These are phyloP conservation scores for Clarias batrachus DNA, from an alignment of 2,113 vertebrate genomes.

Conservation along the genomic window DNA sequence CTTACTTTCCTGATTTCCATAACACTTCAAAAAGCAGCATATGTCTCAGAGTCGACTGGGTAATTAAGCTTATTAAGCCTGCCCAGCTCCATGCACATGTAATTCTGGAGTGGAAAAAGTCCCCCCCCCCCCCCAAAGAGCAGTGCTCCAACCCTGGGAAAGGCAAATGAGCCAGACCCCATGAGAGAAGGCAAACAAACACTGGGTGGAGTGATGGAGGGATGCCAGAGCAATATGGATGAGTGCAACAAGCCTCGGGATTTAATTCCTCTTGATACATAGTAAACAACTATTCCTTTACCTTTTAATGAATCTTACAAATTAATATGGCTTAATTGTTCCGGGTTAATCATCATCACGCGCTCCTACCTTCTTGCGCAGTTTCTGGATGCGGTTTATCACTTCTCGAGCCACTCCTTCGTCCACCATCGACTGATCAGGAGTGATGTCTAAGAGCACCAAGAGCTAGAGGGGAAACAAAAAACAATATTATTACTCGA, in stretches of 20 bases:
- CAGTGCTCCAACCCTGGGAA: conserved; percentile 38
- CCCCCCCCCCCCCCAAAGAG: conserved; percentile 52
- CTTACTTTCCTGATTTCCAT: conserved; percentile 63
- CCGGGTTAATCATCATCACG: too few species aligned
- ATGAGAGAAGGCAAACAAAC: conserved; percentile 35
- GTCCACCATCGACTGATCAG: conserved; percentile 94
- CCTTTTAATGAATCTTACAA: too few species aligned
- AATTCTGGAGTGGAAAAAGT: conserved; percentile 71
- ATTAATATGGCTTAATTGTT: neutral
- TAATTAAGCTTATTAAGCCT: conserved; percentile 69
- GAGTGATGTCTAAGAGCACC: conserved; percentile 87
- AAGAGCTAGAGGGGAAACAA: conserved; percentile 73
- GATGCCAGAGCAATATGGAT: conserved; percentile 2
- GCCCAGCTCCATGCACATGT: conserved; percentile 59
- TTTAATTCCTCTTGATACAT: neutral
- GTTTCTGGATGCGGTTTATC: conserved; percentile 97
- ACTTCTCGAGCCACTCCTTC: conserved; percentile 95
- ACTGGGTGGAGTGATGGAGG: conserved; percentile 13
- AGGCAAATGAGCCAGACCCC: conserved; percentile 30
- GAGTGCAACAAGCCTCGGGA: neutral
- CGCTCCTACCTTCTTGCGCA: conserved; percentile 88
- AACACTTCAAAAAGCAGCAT: conserved; percentile 73
- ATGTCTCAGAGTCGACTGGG: conserved; percentile 67
- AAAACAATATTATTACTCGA: neutral
- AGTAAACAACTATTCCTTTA: neutral